These are phyloP conservation scores for Cinara cedri DNA, from an alignment of 2,888 invertebrate genomes.

Conservation along the genomic window DNA sequence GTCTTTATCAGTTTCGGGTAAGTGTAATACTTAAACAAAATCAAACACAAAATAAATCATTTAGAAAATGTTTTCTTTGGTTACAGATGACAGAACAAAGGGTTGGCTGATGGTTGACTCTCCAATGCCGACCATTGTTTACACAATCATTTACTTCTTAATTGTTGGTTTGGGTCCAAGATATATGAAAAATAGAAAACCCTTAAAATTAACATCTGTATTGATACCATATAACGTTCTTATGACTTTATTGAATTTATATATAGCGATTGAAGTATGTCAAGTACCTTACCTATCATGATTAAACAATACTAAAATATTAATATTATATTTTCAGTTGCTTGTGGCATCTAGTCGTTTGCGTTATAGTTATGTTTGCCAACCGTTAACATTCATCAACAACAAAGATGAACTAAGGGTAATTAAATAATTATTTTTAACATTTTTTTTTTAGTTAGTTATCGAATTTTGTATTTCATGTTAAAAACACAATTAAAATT, in stretches of 20 bases:
- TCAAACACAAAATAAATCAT: not conserved
- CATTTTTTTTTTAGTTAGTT: no score
- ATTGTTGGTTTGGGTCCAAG: conserved; percentile 83
- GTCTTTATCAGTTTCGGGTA: conserved; percentile 79
- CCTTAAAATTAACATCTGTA: conserved; percentile 76
- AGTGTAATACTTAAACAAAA: conserved; percentile 58
- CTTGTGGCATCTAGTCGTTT: conserved; percentile 75
- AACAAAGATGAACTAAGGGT: conserved; percentile 84
- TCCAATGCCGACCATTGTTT: conserved; percentile 74
- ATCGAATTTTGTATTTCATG: no score
- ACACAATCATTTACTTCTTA: conserved; percentile 75
- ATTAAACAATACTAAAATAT: no score
- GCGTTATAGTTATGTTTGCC: conserved; percentile 84
- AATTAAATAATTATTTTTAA: conserved; percentile 58
- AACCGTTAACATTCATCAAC: conserved; percentile 79
- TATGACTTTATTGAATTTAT: conserved; percentile 81
- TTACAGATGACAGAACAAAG: conserved; percentile 76
- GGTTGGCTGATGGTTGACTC: conserved; percentile 87
- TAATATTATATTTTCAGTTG: conserved; percentile 64
- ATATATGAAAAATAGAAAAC: conserved; percentile 77
- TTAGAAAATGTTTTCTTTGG: not conserved
- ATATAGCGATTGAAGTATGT: conserved; percentile 78
- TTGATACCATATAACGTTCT: conserved; percentile 84
- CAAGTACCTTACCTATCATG: not conserved
- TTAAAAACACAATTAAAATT: no score